These are phyloP conservation scores for Philhelius pedissequus DNA, from an alignment of 2,888 invertebrate genomes.

Conservation along the genomic window DNA sequence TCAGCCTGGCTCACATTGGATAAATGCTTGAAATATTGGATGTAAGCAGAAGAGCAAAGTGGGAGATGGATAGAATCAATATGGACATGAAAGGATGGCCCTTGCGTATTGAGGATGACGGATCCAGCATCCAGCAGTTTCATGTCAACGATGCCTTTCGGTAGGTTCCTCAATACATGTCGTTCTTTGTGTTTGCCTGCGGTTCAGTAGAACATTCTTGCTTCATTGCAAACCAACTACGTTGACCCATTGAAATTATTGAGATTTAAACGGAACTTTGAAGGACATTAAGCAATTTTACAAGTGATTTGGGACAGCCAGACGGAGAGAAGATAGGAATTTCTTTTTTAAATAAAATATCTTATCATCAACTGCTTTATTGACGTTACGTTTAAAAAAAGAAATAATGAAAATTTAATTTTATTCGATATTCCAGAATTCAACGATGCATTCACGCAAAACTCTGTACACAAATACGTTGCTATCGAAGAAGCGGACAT, in stretches of 20 bases:
- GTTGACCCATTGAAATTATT: neutral
- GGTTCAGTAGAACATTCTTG: conserved; percentile 10
- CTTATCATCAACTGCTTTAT: neutral
- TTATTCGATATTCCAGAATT: too few species aligned
- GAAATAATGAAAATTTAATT: too few species aligned
- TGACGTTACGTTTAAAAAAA: too few species aligned
- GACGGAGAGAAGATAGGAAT: neutral
- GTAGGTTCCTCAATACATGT: neutral
- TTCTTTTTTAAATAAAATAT: neutral
- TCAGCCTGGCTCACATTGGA: neutral
- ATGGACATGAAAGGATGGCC: neutral
- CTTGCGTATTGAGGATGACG: conserved; percentile 5
- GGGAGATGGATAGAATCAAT: neutral
- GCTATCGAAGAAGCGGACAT: too few species aligned
- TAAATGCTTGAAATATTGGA: neutral
- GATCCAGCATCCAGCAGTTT: conserved; percentile 15
- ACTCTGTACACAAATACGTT: too few species aligned
- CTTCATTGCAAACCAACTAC: conserved; percentile 11
- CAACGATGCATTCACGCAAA: too few species aligned
- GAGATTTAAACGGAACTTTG: neutral
- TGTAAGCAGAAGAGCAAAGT: neutral
- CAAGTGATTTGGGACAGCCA: neutral
- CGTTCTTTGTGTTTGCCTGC: conserved; percentile 31
- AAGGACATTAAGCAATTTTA: neutral
- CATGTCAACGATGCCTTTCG: conserved; percentile 45